Evolutionary conservation across 2,113 vertebrate genomes (phyloP), one percentile per base, ranked within the genome.

Genomic region (Eolophus roseicapilla): DNA sequence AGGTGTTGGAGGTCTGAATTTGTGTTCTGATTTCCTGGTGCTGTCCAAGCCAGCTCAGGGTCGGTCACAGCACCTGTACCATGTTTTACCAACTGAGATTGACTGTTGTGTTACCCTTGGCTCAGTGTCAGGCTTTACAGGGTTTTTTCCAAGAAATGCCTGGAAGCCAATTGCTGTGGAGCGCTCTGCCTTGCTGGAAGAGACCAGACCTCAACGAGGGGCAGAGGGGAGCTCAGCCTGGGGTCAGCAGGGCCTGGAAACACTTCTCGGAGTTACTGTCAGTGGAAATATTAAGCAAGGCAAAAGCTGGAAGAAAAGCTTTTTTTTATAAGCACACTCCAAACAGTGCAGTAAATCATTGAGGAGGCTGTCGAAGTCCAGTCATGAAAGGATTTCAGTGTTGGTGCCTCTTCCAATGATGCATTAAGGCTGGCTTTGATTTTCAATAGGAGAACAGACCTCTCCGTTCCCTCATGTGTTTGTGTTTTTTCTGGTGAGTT

Each of bases 241-340:
- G 14, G 41, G 41, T n/a, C 80, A 41, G 88, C 76, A 69, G 65
- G 44, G 81, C 60, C 37, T 17, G 57, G 50, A 3, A 1, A 10
- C 3, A 5, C 70, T 75, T 21, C 60, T 55, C 8, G 0, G 6
- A 76, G 69, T 5, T 41, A 2, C 50, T 28, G 47, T 9, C 74
- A 33, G 13, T 6, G 53, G 25, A 5, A 71, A 35, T 4, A 17
- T 0, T 4, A n/a, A 27, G n/a, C 20, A 6, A 4, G 19, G 4
- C 46, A 24, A 10, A 55, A 37, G 41, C 33, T 52, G 76, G 19
- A 12, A 23, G 57, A 35, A 63, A 16, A 69, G 4, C 3, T 18
- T 4, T 31, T 31, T 6, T 21, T 10, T 28, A 17, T 29, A 17
- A 62, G 63, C 59, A 8, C 6, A 24, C 35, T 73, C 37, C 29